Base-by-base conservation (phyloP, 2,888 invertebrate species). In the Tiliacea aurago region DNA sequence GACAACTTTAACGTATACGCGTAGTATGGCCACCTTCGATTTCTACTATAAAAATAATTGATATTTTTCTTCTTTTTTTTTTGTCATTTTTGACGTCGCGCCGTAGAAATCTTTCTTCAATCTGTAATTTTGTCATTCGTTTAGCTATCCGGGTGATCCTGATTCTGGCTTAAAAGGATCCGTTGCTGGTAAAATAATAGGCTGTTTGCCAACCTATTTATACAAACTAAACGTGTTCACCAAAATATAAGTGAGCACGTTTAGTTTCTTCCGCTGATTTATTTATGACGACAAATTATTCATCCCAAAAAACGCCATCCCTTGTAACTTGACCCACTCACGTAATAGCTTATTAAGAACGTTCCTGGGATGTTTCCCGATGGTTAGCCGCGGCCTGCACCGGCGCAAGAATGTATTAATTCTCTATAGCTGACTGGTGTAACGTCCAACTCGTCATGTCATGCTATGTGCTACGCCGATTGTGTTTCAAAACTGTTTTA, bases 331-430 rank as follows among this genome's bases (percentile, higher is more conserved):
- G 77, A 37, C 51, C 81, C 86, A 74, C 7, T 11, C 74, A 47
- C 33, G 43, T 81, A 83, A 89, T 86, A 81, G 84, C 89, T 89
- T 89, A 91, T 90, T 91, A 92, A 87, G 88, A 86, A 85, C 89
- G 90, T 89, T 89, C 90, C 90, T 81, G 80, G 83, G 89, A 91
- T 91, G 87, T 90, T 90, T 87, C 86, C 85, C 86, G 86, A 87
- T 86, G 91, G 87, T 88, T 86, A 85, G 78, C 79, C 81, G 86
- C 43, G 64, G 75, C 73, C 73, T 66, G 83, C 70, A 73, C 84
- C 72, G 84, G 79, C 78, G 64, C 74, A 79, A 80, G 90, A 88
- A 90, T 90, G 89, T 87, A 88, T 88, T 89, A 84, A 86, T 88
- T 89, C 84, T 80, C 80, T 75, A 85, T 75, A 80, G 72, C 74